Evolutionary conservation across 2,797 vertebrate species (phyloP).

Genomic region (Avahi laniger): DNA sequence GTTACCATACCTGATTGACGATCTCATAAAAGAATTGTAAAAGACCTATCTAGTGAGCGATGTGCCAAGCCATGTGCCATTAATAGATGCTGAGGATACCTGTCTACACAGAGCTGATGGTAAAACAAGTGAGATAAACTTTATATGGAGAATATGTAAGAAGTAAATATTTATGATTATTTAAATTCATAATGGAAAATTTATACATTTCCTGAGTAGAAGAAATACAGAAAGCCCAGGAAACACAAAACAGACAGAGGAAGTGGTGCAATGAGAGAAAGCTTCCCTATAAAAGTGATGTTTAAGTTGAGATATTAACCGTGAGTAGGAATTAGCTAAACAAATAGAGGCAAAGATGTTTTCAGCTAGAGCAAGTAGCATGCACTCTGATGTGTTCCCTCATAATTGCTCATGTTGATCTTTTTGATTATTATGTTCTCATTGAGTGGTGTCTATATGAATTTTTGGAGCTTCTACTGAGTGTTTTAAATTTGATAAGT

Average conservation of each 20-base stretch:
- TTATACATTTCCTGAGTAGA: not conserved
- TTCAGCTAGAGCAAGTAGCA: not conserved
- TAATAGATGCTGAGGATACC: not conserved
- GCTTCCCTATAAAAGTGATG: not conserved
- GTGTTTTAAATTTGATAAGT: not conserved
- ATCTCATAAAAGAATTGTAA: not conserved
- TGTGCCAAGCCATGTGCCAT: not conserved
- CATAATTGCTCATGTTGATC: not conserved
- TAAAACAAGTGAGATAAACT: not conserved
- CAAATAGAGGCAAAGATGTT: not conserved
- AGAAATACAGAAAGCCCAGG: not conserved
- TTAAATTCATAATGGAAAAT: not conserved
- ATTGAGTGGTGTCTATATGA: not conserved
- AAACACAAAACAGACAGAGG: not conserved
- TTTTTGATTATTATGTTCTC: not conserved
- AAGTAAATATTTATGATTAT: not conserved
- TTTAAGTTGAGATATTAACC: not conserved
- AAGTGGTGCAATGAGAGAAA: not conserved
- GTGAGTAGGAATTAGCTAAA: not conserved
- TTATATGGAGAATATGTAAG: not conserved
- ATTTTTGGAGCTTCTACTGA: not conserved
- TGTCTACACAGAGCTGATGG: not conserved
- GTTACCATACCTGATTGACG: not conserved
- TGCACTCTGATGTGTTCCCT: not conserved
- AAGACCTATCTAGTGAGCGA: not conserved